Evolutionary conservation across 2,113 vertebrate genomes (phyloP).

Genomic region (Zapornia atra): DNA sequence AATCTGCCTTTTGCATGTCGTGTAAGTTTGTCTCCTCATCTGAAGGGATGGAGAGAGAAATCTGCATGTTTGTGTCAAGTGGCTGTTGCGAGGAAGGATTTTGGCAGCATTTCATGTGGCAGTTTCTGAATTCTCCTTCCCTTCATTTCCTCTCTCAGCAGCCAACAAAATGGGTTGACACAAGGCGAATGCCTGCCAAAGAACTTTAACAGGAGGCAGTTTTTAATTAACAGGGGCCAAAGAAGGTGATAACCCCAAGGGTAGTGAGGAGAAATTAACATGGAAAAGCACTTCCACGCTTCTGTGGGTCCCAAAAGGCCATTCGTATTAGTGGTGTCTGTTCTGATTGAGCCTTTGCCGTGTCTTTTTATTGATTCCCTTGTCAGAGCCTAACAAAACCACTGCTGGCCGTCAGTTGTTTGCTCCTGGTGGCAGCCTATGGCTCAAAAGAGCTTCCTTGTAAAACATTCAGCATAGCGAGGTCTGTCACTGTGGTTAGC

Average conservation of each 20-base stretch:
- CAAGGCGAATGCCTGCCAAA: slow-evolving; percentile 71
- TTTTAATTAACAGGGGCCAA: slow-evolving; percentile 83
- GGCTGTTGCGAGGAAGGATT: neutral
- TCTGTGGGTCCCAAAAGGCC: slow-evolving; percentile 72
- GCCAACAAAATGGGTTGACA: slow-evolving; percentile 69
- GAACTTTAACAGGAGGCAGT: slow-evolving; percentile 77
- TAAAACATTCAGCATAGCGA: neutral
- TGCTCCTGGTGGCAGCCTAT: slow-evolving; percentile 39
- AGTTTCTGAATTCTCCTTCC: neutral
- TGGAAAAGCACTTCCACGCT: slow-evolving; percentile 76
- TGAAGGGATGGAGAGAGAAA: neutral
- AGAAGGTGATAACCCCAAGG: slow-evolving; percentile 77
- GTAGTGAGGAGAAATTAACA: slow-evolving; percentile 76
- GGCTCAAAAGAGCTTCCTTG: slow-evolving; percentile 41
- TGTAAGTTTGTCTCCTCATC: neutral
- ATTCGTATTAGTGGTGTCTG: slow-evolving; percentile 76
- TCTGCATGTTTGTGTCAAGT: neutral
- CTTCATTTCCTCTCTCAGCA: slow-evolving; percentile 49
- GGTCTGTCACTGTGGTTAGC: slow-evolving; percentile 11
- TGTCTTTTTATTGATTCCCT: slow-evolving; percentile 81
- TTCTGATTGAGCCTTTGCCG: slow-evolving; percentile 78
- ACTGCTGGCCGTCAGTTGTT: slow-evolving; percentile 61
- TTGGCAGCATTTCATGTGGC: neutral
- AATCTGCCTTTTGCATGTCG: neutral
- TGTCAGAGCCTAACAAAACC: slow-evolving; percentile 78